These are phyloP conservation scores for Arnoldichthys spilopterus DNA, from an alignment of 2,797 vertebrate genomes.

Conservation along the genomic window DNA sequence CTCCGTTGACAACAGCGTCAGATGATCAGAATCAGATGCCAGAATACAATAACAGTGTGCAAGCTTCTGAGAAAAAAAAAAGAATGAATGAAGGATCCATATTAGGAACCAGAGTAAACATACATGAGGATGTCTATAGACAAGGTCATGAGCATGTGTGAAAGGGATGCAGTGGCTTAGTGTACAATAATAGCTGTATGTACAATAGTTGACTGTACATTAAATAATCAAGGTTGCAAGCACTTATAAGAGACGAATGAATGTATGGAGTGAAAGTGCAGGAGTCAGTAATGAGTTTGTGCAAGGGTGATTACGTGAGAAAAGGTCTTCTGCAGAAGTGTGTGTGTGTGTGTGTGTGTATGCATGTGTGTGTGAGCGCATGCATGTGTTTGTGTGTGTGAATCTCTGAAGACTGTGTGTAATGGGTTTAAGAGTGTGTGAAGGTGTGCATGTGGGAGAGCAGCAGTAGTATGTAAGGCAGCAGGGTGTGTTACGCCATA, in stretches of 20 bases:
- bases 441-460: constrained; percentile 41
- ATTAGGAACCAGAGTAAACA: not conserved
- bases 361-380: constrained; percentile 22
- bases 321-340: constrained; percentile 15
- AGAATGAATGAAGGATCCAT: too few species aligned
- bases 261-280: not conserved
- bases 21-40: too few species aligned
- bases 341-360: constrained; percentile 11
- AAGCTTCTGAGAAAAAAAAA: too few species aligned
- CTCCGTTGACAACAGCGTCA: too few species aligned
- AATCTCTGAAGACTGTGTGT: constrained; percentile 34
- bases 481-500: constrained; percentile 45
- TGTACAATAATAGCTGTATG: not conserved
- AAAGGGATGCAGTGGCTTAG: not conserved
- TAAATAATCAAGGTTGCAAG: constrained; percentile 20
- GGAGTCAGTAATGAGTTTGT: constrained; percentile 24
- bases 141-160: not conserved
- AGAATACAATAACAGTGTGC: too few species aligned
- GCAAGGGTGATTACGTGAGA: constrained; percentile 23
- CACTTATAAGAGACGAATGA: not conserved
- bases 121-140: not conserved
- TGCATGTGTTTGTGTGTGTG: constrained; percentile 34
- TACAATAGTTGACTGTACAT: not conserved
- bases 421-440: constrained; percentile 31
- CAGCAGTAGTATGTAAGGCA: constrained; percentile 43